Base-by-base conservation (phyloP, 2,888 invertebrate genomes). In the Cacoxenus indagator region DNA sequence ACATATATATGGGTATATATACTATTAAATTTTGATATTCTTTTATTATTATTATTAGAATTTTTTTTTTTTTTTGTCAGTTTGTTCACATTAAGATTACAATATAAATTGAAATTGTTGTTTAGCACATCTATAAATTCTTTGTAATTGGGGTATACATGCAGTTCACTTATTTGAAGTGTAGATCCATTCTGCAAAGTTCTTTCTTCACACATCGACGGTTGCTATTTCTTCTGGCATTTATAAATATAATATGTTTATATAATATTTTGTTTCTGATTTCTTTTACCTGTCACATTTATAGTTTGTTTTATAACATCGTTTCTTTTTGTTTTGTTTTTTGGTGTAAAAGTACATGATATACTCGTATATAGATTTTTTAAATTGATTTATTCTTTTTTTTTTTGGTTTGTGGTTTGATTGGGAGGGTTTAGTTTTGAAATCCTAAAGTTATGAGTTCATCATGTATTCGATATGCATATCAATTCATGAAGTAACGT, bases 91-190 rank as follows among this genome's bases (percentile, higher is more conserved):
- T 51, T 48, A 46, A 54, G 19, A 57, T 27, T 64, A 29, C 27
- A 51, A 26, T 48, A 51, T 64, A 31, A 64, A 37, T 29, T 24
- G 26, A 65, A 43, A 55, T 43, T 31, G n/a, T 43, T 26, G 11
- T 54, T 43, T 48, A 76, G 75, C 81, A 83, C 83, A 78, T 78
- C 78, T 80, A 80, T 80, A 80, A 80, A 80, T 80, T 80, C 80
- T 68, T 82, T 75, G 70, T 73, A 79, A 74, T 73, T 74, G 70
- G 72, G 77, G 83, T 81, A 78, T 83, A 79, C 83, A 75, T 79
- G 67, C 29, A 61, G 61, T 73, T 62, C 24, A 8, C 2, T 19
- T 27, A 29, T 61, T 19, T 31, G 19, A 14, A 9, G 24, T 22
- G 6, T 55, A 24, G 14, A 14, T 55, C 26, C 4, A 8, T 55